Conservation (phyloP, 1,140 invertebrate genomes). For the Drosophila parvula region DNA sequence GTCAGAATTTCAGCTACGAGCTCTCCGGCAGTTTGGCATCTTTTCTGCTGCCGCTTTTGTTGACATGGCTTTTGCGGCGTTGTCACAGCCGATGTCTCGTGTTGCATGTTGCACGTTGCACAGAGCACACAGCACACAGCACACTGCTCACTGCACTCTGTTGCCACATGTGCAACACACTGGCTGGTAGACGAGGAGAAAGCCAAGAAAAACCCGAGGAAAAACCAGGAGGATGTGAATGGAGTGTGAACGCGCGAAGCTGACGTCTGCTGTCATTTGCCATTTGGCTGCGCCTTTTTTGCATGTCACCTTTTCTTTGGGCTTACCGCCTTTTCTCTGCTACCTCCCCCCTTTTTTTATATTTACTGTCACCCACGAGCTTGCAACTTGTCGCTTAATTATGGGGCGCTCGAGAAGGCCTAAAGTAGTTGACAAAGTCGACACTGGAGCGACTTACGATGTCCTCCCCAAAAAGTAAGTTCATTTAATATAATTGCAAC, state of each 20-base stretch:
- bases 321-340: constrained; percentile 19
- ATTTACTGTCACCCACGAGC: constrained; percentile 53
- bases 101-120: constrained; percentile 56
- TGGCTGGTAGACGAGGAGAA: neutral
- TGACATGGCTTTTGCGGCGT: constrained; percentile 75
- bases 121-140: neutral
- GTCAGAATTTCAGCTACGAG: constrained; percentile 46
- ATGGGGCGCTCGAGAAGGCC: constrained; percentile 49
- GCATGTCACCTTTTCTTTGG: constrained; percentile 54
- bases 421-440: constrained; percentile 59
- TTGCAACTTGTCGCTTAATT: constrained; percentile 73
- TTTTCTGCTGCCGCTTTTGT: constrained; percentile 64
- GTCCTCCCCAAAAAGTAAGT: neutral
- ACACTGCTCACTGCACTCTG: constrained; percentile 5
- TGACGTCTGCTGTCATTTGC: constrained; percentile 70
- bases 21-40: constrained; percentile 45
- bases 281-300: constrained; percentile 58
- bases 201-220: constrained; percentile 9
- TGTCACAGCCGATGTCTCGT: constrained; percentile 78
- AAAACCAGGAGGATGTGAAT: constrained; percentile 32
- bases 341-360: constrained; percentile 15
- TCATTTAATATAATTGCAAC: constrained; percentile 2
- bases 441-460: constrained; percentile 14
- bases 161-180: constrained; percentile 31
- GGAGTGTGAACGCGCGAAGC: constrained; percentile 52